These are phyloP conservation scores for Euthynnus affinis DNA, from an alignment of 2,797 vertebrate species.

Conservation along the genomic window DNA sequence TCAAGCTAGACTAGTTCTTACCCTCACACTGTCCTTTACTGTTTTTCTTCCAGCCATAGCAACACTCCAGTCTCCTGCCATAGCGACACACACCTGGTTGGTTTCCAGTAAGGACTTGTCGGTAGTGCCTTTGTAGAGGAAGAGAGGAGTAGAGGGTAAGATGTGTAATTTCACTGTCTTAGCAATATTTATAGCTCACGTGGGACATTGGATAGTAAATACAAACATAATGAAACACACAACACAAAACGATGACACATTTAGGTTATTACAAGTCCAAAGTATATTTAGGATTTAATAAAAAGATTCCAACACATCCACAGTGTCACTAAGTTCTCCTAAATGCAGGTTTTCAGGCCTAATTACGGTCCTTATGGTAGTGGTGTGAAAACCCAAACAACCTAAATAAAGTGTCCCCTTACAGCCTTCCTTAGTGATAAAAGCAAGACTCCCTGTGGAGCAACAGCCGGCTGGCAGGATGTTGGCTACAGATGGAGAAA, in stretches of 20 bases:
- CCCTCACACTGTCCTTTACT: conserved; percentile 93
- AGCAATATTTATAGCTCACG: conserved; percentile 24
- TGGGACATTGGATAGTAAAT: not conserved
- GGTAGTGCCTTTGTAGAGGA: conserved; percentile 75
- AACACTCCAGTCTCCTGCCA: conserved; percentile 92
- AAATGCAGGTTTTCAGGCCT: conserved; percentile 28
- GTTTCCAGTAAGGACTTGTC: conserved; percentile 82
- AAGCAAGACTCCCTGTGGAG: conserved; percentile 59
- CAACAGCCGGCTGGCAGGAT: conserved; percentile 73
- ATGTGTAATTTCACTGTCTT: conserved; percentile 36
- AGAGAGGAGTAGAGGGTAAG: conserved; percentile 42
- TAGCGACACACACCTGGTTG: conserved; percentile 92
- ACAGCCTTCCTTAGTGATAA: conserved; percentile 49
- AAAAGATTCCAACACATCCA: not conserved
- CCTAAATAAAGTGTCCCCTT: conserved; percentile 45
- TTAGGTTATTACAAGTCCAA: conserved; percentile 10
- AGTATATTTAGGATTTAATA: conserved; percentile 2
- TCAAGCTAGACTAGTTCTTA: conserved; percentile 72
- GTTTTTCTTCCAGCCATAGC: conserved; percentile 95
- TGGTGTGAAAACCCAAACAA: conserved; percentile 54
- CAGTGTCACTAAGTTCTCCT: not conserved
- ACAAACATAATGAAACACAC: not conserved
- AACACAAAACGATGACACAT: not conserved
- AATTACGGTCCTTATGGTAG: conserved; percentile 28
- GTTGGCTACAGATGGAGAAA: conserved; percentile 67